Percentiles rank a stretch among this genome's conserved stretches.
These are phyloP conservation scores for Meloidogyne floridensis DNA, from an alignment of 1,140 invertebrate genomes.

Conservation along the genomic window DNA sequence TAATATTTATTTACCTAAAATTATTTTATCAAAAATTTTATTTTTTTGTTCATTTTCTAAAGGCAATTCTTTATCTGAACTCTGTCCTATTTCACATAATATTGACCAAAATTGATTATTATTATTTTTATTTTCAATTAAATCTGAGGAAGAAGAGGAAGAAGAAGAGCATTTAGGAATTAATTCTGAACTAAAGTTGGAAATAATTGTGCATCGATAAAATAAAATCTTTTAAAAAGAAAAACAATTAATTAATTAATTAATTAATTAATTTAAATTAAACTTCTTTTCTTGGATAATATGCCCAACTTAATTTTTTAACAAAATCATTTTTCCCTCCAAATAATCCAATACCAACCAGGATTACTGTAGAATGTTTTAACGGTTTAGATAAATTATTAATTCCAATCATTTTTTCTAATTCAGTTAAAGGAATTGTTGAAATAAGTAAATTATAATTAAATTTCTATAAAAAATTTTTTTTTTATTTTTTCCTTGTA, in stretches of 20 bases:
- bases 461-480: slow-evolving; percentile 4
- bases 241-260: not conserved
- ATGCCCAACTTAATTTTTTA: slow-evolving; percentile 48
- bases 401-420: slow-evolving; percentile 25
- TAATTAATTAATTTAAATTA: not conserved
- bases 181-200: slow-evolving; percentile 43
- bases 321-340: slow-evolving; percentile 36
- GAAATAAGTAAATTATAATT: slow-evolving; percentile 43
- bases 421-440: slow-evolving; percentile 45
- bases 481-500: not conserved
- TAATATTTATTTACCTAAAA: slow-evolving; percentile 8
- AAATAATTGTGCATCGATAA: slow-evolving; percentile 51
- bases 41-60: slow-evolving; percentile 9
- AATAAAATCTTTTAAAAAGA: slow-evolving; percentile 33
- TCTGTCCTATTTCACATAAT: slow-evolving; percentile 50
- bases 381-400: slow-evolving; percentile 31
- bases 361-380: slow-evolving; percentile 39
- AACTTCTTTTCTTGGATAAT: slow-evolving; percentile 44
- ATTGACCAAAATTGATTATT: slow-evolving; percentile 52
- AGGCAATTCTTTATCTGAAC: slow-evolving; percentile 14
- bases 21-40: slow-evolving; percentile 27
- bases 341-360: slow-evolving; percentile 52
- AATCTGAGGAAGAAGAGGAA: not conserved
- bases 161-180: slow-evolving; percentile 31
- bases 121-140: not conserved